Evolutionary conservation across 2,113 vertebrate species (phyloP).

Genomic region (Platichthys stellatus): DNA sequence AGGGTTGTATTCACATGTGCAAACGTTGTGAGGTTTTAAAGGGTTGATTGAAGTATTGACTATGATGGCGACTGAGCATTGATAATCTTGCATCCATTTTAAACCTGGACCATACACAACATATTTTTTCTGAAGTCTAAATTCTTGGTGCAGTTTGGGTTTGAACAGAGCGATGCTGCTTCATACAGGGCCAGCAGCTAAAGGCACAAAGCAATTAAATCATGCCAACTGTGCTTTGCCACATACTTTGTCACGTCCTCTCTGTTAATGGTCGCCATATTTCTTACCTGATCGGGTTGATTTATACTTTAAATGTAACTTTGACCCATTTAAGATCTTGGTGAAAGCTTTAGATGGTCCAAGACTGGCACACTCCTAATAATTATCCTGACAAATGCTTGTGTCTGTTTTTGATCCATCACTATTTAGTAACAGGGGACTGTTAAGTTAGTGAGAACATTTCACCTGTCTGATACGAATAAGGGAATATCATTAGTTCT

Average conservation of each 20-base stretch:
- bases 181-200: neutral
- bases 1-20: neutral
- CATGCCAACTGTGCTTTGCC: slow-evolving; percentile 3
- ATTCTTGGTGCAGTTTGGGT: neutral
- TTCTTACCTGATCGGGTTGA: slow-evolving; percentile 2
- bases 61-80: neutral
- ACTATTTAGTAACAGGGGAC: neutral
- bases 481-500: too few relatives aligned
- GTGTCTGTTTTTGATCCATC: neutral
- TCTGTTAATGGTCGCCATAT: slow-evolving; percentile 13
- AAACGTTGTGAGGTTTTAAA: neutral
- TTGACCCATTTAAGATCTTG: neutral
- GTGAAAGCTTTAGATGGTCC: neutral
- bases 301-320: neutral
- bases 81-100: neutral
- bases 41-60: neutral
- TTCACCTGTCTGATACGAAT: neutral
- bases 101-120: neutral
- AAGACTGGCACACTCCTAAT: neutral
- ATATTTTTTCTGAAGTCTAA: neutral
- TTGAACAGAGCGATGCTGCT: neutral
- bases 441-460: neutral
- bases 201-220: slow-evolving; percentile 22
- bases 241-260: slow-evolving; percentile 9
- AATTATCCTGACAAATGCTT: neutral